Conservation (phyloP, 2,888 invertebrate genomes). For the Diadegma fenestrale region DNA sequence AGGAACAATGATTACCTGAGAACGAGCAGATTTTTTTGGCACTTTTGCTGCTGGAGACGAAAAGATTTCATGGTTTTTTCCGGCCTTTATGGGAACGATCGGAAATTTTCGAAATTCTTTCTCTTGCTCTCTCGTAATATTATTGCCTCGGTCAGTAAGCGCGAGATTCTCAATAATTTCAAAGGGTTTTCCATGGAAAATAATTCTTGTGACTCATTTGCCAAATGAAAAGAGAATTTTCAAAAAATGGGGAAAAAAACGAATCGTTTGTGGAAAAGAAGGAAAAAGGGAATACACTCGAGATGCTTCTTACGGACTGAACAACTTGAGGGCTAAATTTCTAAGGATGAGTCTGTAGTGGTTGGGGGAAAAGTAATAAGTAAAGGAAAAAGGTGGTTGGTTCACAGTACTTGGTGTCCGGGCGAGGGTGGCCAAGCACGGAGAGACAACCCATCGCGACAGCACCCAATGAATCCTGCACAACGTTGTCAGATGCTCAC, state of each 20-base stretch:
- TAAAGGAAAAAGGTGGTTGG: conserved; percentile 73
- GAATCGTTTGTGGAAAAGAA: not conserved
- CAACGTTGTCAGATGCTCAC: conserved; percentile 81
- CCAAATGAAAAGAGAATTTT: not conserved
- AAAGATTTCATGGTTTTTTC: too few species aligned
- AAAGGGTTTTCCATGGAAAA: not conserved
- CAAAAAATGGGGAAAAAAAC: not conserved
- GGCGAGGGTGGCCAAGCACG: conserved; percentile 84
- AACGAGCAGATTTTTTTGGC: not conserved
- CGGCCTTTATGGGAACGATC: too few species aligned
- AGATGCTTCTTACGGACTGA: not conserved
- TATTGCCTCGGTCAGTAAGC: too few species aligned
- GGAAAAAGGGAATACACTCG: not conserved
- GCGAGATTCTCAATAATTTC: not conserved
- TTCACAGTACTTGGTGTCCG: conserved; percentile 84
- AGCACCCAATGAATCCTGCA: conserved; percentile 82
- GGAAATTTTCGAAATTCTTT: too few species aligned
- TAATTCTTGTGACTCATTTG: not conserved
- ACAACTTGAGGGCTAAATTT: not conserved
- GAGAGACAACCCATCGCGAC: conserved; percentile 82
- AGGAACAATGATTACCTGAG: not conserved
- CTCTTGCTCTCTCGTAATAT: too few species aligned
- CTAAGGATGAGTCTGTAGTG: conserved; percentile 7
- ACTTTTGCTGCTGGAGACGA: not conserved
- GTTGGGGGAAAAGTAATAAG: conserved; percentile 34